These are phyloP conservation scores for Tympanoctomys barrerae DNA, from an alignment of 2,797 vertebrate genomes.

Conservation along the genomic window DNA sequence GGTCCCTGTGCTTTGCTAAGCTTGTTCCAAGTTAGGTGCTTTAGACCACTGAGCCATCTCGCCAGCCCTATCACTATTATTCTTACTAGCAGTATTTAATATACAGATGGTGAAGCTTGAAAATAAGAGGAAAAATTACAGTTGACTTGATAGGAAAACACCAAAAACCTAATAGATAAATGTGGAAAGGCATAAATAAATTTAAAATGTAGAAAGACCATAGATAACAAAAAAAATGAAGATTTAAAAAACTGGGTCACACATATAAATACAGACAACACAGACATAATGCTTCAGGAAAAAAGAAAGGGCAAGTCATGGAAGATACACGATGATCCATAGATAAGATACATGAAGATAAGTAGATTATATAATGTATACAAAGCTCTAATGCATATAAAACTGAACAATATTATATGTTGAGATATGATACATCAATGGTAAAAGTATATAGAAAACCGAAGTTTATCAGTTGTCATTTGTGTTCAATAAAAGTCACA, in stretches of 20 bases:
- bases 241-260: conserved; percentile 18
- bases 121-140: conserved; percentile 24
- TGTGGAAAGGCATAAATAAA: conserved; percentile 8
- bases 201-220: conserved; percentile 36
- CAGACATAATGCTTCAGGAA: not conserved
- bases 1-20: too few relatives aligned
- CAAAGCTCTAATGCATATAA: not conserved
- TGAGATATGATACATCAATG: not conserved
- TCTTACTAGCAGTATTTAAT: not conserved
- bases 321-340: not conserved
- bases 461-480: not conserved
- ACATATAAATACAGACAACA: conserved; percentile 1
- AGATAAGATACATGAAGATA: not conserved
- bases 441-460: not conserved
- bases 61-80: too few relatives aligned
- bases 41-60: too few relatives aligned
- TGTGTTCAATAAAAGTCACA: not conserved
- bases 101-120: not conserved
- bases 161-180: not conserved
- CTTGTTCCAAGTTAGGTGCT: too few relatives aligned
- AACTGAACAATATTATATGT: not conserved
- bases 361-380: not conserved
- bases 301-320: not conserved
- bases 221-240: conserved; percentile 15
- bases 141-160: not conserved